A percentile compares a stretch with the other conserved stretches of the same genome.
These are phyloP conservation scores for Drosophila neotestacea DNA, from an alignment of 2,888 invertebrate genomes.

Conservation along the genomic window DNA sequence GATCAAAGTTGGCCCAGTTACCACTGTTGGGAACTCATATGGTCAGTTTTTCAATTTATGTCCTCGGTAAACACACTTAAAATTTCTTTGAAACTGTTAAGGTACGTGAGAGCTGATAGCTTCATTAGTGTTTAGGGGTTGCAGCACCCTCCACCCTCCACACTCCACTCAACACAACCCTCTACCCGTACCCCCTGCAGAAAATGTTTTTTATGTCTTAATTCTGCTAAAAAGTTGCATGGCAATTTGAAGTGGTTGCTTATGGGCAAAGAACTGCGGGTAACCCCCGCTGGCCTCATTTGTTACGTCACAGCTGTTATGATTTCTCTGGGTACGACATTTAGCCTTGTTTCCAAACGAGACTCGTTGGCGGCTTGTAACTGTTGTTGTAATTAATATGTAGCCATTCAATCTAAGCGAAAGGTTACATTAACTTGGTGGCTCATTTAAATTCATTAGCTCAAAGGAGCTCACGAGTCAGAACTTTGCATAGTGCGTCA, in stretches of 20 bases:
- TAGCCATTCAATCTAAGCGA: conserved; percentile 47
- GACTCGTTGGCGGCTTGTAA: conserved; percentile 48
- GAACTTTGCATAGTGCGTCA: conserved; percentile 20
- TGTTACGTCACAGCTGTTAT: conserved; percentile 76
- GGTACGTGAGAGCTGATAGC: conserved; percentile 67
- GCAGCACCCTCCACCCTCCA: conserved; percentile 28
- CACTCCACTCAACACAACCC: conserved; percentile 1
- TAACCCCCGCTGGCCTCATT: conserved; percentile 62
- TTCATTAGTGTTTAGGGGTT: conserved; percentile 68
- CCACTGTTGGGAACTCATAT: conserved; percentile 54
- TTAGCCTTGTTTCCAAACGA: conserved; percentile 26
- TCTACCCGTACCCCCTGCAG: conserved; percentile 9
- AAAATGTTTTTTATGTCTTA: conserved; percentile 71
- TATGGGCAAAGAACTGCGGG: conserved; percentile 28
- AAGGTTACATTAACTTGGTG: conserved; percentile 42
- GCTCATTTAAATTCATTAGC: conserved; percentile 73
- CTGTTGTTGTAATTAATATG: conserved; percentile 68
- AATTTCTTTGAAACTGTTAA: conserved; percentile 61
- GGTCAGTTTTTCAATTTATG: conserved; percentile 68
- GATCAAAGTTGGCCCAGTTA: conserved; percentile 51
- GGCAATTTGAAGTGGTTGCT: conserved; percentile 72
- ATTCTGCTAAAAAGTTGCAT: conserved; percentile 57
- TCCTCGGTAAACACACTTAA: conserved; percentile 58
- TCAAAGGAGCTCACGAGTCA: neutral
- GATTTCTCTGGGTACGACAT: conserved; percentile 45